Percentiles rank a stretch among this genome's conserved stretches.
phyloP scores from a whole-genome alignment of 2,113 vertebrate species.

The Poeciliopsis prolifica region DNA sequence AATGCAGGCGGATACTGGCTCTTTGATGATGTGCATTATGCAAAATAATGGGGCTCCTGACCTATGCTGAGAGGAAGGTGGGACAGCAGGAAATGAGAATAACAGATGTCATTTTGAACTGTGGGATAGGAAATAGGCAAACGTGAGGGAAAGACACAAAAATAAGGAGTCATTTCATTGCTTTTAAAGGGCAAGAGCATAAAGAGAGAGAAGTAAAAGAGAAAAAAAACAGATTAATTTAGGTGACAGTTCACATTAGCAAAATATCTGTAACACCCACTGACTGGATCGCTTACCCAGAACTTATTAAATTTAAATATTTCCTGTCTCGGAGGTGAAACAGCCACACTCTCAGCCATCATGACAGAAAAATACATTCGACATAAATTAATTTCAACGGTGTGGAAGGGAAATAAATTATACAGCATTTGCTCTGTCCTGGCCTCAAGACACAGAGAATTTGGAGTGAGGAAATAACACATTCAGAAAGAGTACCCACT shows the following conservation, averaged over 20 bases:
- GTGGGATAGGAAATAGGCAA: conserved; percentile 23
- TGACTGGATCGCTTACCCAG: not conserved
- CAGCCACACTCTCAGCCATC: conserved; percentile 13
- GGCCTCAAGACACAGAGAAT: conserved; percentile 28
- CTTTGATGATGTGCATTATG: conserved; percentile 62
- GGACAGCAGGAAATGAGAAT: conserved; percentile 7
- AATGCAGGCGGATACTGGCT: conserved; percentile 27
- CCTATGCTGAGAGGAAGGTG: conserved; percentile 33
- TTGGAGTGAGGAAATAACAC: conserved; percentile 25
- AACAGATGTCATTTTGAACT: conserved; percentile 18
- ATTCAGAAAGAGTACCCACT: conserved; percentile 11
- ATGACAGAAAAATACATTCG: conserved; percentile 8
- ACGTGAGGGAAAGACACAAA: not conserved
- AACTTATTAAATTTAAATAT: conserved; percentile 16
- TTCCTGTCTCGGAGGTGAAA: conserved; percentile 16
- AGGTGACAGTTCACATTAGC: conserved; percentile 2
- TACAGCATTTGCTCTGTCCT: conserved; percentile 6
- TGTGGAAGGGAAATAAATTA: conserved; percentile 21
- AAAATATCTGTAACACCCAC: not conserved
- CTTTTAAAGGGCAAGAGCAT: not conserved
- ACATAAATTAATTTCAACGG: conserved; percentile 28
- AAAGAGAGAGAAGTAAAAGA: not conserved
- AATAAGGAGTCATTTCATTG: not conserved
- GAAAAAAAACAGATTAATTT: not conserved
- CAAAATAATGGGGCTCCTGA: conserved; percentile 41